A percentile compares a stretch with the other conserved stretches of the same genome.
phyloP scores from a whole-genome alignment of 2,888 invertebrate species.

The Podabrus alpinus region DNA sequence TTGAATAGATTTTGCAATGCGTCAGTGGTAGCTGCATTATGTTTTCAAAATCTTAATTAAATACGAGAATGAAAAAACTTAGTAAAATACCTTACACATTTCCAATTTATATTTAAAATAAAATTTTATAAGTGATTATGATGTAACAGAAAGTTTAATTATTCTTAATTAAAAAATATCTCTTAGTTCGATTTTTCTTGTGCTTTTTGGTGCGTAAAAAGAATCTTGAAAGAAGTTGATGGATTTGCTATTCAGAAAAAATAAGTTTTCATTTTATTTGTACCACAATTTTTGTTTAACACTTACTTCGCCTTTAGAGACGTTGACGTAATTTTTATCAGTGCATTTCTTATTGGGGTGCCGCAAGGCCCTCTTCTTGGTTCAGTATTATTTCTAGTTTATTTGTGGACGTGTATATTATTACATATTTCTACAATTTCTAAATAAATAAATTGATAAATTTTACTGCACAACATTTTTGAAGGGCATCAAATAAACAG shows the following conservation, averaged over 20 bases:
- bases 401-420: no score
- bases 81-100: not conserved
- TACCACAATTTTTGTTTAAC: no score
- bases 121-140: not conserved
- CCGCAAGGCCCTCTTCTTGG: no score
- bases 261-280: no score
- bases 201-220: not conserved
- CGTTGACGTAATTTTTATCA: no score
- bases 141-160: not conserved
- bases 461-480: no score
- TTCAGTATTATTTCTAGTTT: no score
- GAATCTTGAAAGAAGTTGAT: not conserved
- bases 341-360: no score
- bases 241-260: not conserved
- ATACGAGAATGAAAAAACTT: not conserved
- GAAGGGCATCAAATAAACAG: no score
- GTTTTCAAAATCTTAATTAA: not conserved
- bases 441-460: no score
- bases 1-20: not conserved
- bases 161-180: not conserved
- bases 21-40: not conserved
- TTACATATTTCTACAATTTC: no score
- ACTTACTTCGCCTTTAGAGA: no score
- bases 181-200: not conserved
- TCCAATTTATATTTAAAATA: not conserved